phyloP scores from a whole-genome alignment of 2,797 vertebrate genomes.

The Poeciliopsis paucimaculata region DNA sequence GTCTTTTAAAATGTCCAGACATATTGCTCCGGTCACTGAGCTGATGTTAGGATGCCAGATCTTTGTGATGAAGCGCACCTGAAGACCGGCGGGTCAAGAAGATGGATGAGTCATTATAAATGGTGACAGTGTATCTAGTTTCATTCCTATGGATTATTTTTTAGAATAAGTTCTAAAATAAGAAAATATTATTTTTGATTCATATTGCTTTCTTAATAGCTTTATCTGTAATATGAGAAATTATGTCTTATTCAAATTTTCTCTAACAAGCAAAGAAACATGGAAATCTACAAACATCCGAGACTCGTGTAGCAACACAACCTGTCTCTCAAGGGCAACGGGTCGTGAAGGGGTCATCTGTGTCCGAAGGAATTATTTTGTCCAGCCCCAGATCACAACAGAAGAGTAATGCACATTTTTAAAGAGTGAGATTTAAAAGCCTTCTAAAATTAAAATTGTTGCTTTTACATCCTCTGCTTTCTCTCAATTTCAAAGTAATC shows the following conservation, averaged over 20 bases:
- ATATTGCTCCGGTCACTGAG: slow-evolving; percentile 99
- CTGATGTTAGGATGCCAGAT: slow-evolving; percentile 99
- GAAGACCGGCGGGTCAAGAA: slow-evolving; percentile 36
- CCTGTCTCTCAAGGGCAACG: neutral
- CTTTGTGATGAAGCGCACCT: slow-evolving; percentile 99
- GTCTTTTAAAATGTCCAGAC: slow-evolving; percentile 99
- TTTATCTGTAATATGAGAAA: neutral
- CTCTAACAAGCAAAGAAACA: neutral
- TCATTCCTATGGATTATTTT: neutral
- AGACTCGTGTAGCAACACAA: neutral
- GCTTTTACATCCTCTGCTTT: too few species aligned
- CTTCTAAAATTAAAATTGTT: neutral
- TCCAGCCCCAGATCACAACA: neutral
- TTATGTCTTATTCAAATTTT: neutral
- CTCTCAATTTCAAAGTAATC: neutral
- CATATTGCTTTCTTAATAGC: neutral
- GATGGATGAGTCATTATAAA: neutral
- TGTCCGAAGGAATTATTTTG: neutral
- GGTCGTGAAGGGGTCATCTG: neutral
- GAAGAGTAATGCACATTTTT: neutral
- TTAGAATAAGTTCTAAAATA: neutral
- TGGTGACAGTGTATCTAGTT: neutral
- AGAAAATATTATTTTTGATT: neutral
- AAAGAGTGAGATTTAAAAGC: neutral
- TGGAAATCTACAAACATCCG: neutral